Evolutionary conservation across 53 echinoderm and acorn worm genomes (phyloP).

Genomic region (Paracentrotus lividus): DNA sequence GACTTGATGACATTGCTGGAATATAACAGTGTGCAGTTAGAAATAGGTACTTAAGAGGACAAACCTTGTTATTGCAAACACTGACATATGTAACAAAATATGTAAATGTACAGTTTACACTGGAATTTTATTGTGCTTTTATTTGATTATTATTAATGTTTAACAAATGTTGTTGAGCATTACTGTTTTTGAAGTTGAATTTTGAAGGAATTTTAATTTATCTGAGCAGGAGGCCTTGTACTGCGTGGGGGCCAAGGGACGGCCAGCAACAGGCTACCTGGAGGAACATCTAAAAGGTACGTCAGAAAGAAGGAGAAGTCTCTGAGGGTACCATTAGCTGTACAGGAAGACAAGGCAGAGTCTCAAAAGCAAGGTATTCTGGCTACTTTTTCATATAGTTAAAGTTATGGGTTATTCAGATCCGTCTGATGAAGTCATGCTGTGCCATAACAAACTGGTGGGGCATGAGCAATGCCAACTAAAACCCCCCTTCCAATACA

Average conservation of each 20-base stretch:
- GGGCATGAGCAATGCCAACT: constrained; percentile 9
- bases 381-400: neutral
- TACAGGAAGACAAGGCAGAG: constrained; percentile 34
- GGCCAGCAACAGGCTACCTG: constrained; percentile 71
- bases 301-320: constrained; percentile 61
- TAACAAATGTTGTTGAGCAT: constrained; percentile 1
- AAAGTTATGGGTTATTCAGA: constrained; percentile 1
- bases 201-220: constrained; percentile 20
- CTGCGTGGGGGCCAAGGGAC: constrained; percentile 58
- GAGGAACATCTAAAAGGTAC: constrained; percentile 72
- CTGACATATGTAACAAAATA: constrained; percentile 16
- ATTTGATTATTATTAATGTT: constrained; percentile 25
- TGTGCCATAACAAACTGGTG: neutral
- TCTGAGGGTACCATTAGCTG: neutral
- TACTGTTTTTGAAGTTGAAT: constrained; percentile 27
- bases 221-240: constrained; percentile 57
- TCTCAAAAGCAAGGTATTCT: constrained; percentile 36
- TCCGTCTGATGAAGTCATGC: constrained; percentile 1
- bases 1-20: constrained; percentile 9
- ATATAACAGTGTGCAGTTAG: constrained; percentile 9
- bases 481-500: neutral
- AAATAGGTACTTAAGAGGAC: constrained; percentile 1
- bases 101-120: constrained; percentile 11
- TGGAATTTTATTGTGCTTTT: neutral
- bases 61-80: neutral